A percentile compares a stretch with the other conserved stretches of the same genome.
phyloP scores from a whole-genome alignment of 2,113 vertebrate genomes.

The Hippoglossus stenolepis region DNA sequence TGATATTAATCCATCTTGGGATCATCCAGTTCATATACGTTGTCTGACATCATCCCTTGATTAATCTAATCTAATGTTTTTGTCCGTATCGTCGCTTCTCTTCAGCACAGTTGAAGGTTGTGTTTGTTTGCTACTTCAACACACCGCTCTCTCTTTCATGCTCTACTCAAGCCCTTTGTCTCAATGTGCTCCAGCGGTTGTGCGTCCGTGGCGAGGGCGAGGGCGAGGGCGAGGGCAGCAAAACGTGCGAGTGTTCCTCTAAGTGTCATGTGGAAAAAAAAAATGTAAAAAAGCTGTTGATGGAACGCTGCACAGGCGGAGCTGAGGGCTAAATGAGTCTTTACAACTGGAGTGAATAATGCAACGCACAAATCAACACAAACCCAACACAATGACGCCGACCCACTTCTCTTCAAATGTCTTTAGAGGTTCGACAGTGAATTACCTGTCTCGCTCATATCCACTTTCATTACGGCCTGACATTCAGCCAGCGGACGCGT shows the following conservation, averaged over 20 bases:
- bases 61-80: background rate
- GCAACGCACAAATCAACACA: conserved; percentile 50
- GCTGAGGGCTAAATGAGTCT: conserved; percentile 37
- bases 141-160: conserved; percentile 23
- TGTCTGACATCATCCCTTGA: too few relatives aligned
- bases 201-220: conserved; percentile 4
- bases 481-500: conserved; percentile 72
- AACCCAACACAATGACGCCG: conserved; percentile 23
- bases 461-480: conserved; percentile 81
- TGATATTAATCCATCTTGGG: too few relatives aligned
- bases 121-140: conserved; percentile 1
- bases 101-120: conserved; percentile 19
- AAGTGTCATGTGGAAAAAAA: conserved; percentile 5
- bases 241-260: background rate
- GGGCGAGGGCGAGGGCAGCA: background rate
- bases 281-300: too few relatives aligned
- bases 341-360: conserved; percentile 45
- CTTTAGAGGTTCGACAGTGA: conserved; percentile 50
- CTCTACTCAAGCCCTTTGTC: conserved; percentile 53
- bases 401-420: conserved; percentile 28
- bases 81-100: background rate
- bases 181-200: conserved; percentile 24
- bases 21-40: too few relatives aligned
- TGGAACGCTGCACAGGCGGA: too few relatives aligned
- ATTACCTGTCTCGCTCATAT: conserved; percentile 70